phyloP scores from a whole-genome alignment of 2,888 invertebrate species.

The Brachynemurus nebulosus region DNA sequence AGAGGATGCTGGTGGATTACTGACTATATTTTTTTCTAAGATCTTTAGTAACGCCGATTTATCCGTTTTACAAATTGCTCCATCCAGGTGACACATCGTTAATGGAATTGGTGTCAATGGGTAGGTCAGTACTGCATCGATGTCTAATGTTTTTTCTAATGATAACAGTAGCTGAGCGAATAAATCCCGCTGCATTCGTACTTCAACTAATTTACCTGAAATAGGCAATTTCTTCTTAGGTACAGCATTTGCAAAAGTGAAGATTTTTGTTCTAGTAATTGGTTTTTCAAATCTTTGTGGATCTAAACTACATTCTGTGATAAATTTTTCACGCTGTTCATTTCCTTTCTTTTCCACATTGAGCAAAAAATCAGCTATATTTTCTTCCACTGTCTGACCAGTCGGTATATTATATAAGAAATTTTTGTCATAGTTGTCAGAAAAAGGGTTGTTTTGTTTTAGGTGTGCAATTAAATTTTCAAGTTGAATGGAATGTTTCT shows the following conservation, averaged over 20 bases:
- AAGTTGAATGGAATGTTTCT: constrained; percentile 17
- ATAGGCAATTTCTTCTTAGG: neutral
- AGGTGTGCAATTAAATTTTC: constrained; percentile 18
- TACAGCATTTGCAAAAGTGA: neutral
- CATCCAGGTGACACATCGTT: constrained; percentile 19
- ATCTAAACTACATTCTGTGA: constrained; percentile 1
- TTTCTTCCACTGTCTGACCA: constrained; percentile 11
- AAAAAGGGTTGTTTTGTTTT: too few relatives aligned
- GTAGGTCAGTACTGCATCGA: constrained; percentile 18
- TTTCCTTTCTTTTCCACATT: constrained; percentile 11
- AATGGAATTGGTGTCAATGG: constrained; percentile 20
- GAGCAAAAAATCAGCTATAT: constrained; percentile 12
- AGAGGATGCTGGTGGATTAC: neutral
- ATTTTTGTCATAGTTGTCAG: constrained; percentile 6
- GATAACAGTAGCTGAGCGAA: constrained; percentile 14
- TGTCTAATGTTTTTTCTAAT: constrained; percentile 14
- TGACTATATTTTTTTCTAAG: neutral
- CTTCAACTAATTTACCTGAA: constrained; percentile 11
- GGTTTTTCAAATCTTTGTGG: neutral
- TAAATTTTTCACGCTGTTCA: neutral
- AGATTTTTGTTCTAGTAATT: neutral
- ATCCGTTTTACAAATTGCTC: constrained; percentile 19
- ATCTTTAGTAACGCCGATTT: constrained; percentile 15
- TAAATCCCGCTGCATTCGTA: constrained; percentile 14
- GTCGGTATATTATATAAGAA: constrained; percentile 15